Percentiles rank a stretch among this genome's conserved stretches.
Evolutionary conservation across 2,113 vertebrate species (phyloP).

Genomic region (Felis chaus): DNA sequence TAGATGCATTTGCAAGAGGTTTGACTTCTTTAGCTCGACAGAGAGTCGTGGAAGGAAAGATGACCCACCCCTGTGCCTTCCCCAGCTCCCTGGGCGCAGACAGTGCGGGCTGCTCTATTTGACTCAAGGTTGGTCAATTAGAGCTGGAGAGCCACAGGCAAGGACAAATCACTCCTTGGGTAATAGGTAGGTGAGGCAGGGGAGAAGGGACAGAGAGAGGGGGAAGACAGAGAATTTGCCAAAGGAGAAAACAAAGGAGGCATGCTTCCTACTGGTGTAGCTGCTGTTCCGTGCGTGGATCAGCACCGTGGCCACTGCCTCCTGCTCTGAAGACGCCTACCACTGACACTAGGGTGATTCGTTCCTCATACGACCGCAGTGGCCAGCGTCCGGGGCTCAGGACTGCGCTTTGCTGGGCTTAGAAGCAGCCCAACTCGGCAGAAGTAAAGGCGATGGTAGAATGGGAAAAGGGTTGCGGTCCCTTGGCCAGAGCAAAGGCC

Average conservation of each 20-base stretch:
- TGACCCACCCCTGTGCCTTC: not conserved
- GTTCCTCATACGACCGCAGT: not conserved
- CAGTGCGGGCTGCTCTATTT: fast-evolving
- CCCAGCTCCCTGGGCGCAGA: not conserved
- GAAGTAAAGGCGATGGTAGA: not conserved
- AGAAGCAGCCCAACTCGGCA: not conserved
- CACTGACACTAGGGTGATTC: fast-evolving
- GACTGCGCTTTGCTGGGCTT: not conserved
- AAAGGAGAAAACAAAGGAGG: not conserved
- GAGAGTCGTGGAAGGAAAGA: not conserved
- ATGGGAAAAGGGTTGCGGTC: fast-evolving
- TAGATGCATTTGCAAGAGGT: not conserved
- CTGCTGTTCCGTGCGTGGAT: no score
- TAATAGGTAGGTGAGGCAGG: not conserved
- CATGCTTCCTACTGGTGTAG: fast-evolving
- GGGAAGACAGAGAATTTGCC: no score
- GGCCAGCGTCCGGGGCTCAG: not conserved
- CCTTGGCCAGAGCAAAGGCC: not conserved
- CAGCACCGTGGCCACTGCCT: fast-evolving
- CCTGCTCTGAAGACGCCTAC: not conserved
- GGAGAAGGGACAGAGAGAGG: not conserved
- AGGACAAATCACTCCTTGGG: not conserved
- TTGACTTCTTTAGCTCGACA: not conserved
- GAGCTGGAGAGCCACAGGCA: not conserved
- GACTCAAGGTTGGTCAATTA: not conserved